Evolutionary conservation across 2,113 vertebrate species (phyloP), one percentile per base, ranked within the genome.

Genomic region (Melospiza georgiana): DNA sequence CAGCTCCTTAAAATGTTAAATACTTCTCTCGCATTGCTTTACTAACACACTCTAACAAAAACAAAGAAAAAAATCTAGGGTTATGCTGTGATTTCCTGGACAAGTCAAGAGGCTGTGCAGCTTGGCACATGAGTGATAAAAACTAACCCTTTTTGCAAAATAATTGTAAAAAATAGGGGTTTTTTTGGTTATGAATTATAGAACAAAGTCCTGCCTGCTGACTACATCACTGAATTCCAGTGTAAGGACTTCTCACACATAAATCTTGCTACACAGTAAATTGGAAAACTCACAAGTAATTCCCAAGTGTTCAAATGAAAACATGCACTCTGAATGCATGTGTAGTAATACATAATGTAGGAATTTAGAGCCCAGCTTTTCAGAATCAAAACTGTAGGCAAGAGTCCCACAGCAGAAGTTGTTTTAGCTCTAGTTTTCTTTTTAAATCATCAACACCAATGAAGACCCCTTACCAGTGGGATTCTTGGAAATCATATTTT

Each of bases 271-370:
- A 30, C 86, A 55, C 51, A 88, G 51, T 80, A 90, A 83, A 95
- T 90, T 71, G 86, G 48, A 89, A 94, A 94, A 89, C 57, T 84
- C 75, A 59, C 16, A 73, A 93, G 51, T 46, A 83, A 77, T 83
- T 90, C 86, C 93, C 84, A 81, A 93, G 65, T 61, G 89, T 55
- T 84, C 75, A 77, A 90, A 89, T 48, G 61, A 83, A 95, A 95
- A 89, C 76, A 81, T 27, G 33, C 27, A 67, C 71, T 89, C 80
- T 90, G 52, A 89, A 89, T 51, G 22, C 48, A 59, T 13, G 12
- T 67, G 21, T 25, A 90, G 23, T 30, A 86, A 77, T 33, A 79
- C 3, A 46, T 24, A 69, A 71, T 30, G 58, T 44, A 93, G 58
- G 69, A 84, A 86, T 66, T 67, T 35, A 81, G 52, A 89, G 35